These are phyloP conservation scores for Lepus americanus DNA, from an alignment of 2,113 vertebrate species.

Conservation along the genomic window DNA sequence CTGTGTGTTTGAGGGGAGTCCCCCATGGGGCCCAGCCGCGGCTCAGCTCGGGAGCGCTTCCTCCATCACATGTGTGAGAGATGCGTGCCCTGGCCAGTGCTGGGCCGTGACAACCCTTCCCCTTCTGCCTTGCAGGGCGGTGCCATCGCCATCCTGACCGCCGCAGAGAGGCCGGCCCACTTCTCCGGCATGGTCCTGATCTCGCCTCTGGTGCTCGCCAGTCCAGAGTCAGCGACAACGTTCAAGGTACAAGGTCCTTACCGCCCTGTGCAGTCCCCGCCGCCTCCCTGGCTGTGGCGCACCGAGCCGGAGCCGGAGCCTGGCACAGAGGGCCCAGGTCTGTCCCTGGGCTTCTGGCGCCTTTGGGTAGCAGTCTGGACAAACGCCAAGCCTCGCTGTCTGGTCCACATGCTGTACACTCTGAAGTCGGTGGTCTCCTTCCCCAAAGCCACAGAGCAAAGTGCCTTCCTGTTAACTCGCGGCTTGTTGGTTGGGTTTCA, in stretches of 20 bases:
- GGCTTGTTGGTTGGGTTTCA: not conserved
- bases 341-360: accelerated
- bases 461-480: slow-evolving; percentile 1
- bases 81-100: accelerated
- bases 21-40: not conserved
- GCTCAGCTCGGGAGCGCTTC: no score
- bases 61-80: accelerated
- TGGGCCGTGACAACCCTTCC: slow-evolving; percentile 35
- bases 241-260: slow-evolving; percentile 91
- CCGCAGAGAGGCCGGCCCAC: slow-evolving; percentile 91
- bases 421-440: not conserved
- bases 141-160: slow-evolving; percentile 94
- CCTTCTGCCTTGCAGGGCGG: slow-evolving; percentile 91
- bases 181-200: slow-evolving; percentile 96
- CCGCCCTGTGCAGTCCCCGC: accelerated
- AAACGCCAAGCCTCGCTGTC: not conserved
- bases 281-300: accelerated
- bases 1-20: not conserved
- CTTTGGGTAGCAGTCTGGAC: not conserved
- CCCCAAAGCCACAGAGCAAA: not conserved
- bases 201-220: slow-evolving; percentile 94
- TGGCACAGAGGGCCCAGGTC: not conserved
- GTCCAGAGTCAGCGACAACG: slow-evolving; percentile 94
- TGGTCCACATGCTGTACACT: accelerated
- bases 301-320: not conserved